Evolutionary conservation across 2,797 vertebrate species (phyloP), one percentile per base, ranked within the genome.

Genomic region (Clamator glandarius): DNA sequence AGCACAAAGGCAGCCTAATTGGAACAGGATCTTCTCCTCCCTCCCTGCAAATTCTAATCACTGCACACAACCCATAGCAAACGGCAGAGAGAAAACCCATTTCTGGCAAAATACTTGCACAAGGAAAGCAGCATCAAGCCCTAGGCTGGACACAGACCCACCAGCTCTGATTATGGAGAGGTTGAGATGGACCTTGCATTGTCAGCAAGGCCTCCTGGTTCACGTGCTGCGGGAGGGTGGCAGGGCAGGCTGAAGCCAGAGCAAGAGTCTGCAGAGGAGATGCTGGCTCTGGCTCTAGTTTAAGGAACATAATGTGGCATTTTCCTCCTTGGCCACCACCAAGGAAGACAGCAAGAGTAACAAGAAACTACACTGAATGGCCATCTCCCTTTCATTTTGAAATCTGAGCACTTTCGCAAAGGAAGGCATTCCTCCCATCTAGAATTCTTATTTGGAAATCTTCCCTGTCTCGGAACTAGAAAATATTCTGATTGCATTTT

Each of bases 11-110:
- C 80, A 92, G 77, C 80, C 87, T 92, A 87, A 93, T 78, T 83
- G 87, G 90, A 92, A 92, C 87, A 92, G 92, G 69, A 95, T 89
- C 94, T 89, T 92, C 79, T 68, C 85, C 70, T 91, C 86, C 88
- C 78, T 93, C 63, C 51, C 80, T 76, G 85, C 69, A 85, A 90
- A 91, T 84, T 77, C 69, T 88, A 54, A 82, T 90, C 88, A 96
- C 90, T 96, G 96, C 92, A 96, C 87, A 76, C 82, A 96, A 59
- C 84, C 91, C 93, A 83, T 11, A 75, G 80, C 76, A 67, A 96
- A 85, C 1, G 39, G 86, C 36, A 84, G 67, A 91, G 57, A 90
- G 68, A 92, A 84, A 89, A 66, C 54, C 69, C 44, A 57, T 57
- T 91, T 89, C 76, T 92, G 78, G 82, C 50, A 88, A 85, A 93